Evolutionary conservation across 2,888 invertebrate genomes (phyloP).

Genomic region (Protonemura montana): DNA sequence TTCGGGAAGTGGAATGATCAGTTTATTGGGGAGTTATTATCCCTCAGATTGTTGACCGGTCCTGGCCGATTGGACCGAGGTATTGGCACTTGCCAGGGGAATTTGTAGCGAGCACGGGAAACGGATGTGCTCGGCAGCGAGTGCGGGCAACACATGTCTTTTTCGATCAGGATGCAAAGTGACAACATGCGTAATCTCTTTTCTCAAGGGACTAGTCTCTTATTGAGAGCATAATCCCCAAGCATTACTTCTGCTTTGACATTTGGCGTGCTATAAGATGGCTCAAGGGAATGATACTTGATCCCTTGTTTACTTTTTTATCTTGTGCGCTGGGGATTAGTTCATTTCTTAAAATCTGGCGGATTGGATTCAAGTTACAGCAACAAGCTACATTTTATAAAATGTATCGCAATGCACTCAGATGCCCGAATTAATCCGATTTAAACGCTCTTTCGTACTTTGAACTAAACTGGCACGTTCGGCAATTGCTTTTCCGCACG

Average conservation of each 20-base stretch:
- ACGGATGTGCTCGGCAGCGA: background rate
- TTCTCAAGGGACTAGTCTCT: background rate
- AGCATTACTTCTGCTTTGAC: background rate
- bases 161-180: background rate
- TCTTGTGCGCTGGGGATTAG: background rate
- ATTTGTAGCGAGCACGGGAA: background rate
- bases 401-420: no score
- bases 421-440: no score
- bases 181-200: background rate
- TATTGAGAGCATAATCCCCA: background rate
- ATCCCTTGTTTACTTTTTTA: background rate
- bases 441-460: background rate
- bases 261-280: background rate
- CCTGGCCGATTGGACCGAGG: background rate
- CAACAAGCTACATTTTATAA: no score
- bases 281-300: background rate
- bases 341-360: no score
- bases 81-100: background rate
- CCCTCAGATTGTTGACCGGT: background rate
- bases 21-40: background rate
- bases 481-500: slow-evolving; percentile 25
- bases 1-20: background rate
- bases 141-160: background rate
- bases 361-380: no score
- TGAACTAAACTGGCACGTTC: background rate